Evolutionary conservation across 2,797 vertebrate genomes (phyloP).

Genomic region (Potorous gilbertii): DNA sequence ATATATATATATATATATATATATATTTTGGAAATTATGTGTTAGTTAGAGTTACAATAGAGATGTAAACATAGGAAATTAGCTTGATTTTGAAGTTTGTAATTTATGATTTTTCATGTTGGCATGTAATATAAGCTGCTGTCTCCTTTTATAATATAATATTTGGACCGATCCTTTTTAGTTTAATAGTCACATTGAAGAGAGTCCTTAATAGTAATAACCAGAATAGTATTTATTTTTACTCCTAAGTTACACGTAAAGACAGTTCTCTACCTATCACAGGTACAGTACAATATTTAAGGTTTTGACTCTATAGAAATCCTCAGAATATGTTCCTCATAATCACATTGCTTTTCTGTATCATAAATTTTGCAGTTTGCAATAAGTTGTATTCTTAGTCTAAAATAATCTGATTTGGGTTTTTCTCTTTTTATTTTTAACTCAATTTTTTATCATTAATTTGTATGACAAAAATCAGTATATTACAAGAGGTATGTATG

Average conservation of each 20-base stretch:
- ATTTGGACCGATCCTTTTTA: neutral
- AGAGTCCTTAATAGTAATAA: neutral
- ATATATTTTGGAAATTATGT: neutral
- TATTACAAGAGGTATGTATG: neutral
- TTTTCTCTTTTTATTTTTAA: neutral
- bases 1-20: neutral
- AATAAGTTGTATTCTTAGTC: neutral
- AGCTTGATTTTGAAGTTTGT: neutral
- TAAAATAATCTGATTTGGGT: neutral
- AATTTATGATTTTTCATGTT: neutral
- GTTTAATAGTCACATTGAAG: neutral
- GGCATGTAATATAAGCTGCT: neutral
- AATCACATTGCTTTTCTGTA: neutral
- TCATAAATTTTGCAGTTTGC: neutral
- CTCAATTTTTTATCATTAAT: neutral
- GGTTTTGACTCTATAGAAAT: neutral
- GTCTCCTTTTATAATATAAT: neutral
- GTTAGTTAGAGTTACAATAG: neutral
- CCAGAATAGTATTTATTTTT: neutral
- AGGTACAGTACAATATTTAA: neutral
- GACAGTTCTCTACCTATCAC: neutral
- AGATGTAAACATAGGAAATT: neutral
- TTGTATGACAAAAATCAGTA: neutral
- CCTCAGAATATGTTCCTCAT: neutral
- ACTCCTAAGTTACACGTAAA: neutral